Evolutionary conservation across 92 coral and sea anemone species (phyloP).

Genomic region (Palythoa grandiflora): DNA sequence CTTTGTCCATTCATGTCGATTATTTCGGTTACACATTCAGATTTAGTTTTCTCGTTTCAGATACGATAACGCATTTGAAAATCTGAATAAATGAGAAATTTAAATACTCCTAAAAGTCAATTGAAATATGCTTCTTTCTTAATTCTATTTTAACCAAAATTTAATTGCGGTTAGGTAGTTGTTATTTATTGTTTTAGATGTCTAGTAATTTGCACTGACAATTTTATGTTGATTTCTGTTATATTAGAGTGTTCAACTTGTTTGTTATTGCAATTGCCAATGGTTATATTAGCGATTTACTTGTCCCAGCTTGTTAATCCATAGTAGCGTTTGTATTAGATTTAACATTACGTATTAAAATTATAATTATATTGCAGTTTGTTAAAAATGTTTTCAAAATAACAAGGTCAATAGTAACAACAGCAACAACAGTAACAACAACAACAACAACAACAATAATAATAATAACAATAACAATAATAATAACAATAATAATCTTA

Average conservation of each 20-base stretch:
- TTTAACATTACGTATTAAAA: background rate
- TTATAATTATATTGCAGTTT: background rate
- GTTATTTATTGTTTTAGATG: background rate
- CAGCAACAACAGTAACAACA: too few relatives aligned
- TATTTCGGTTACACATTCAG: too few relatives aligned
- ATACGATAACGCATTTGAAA: background rate
- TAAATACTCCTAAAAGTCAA: background rate
- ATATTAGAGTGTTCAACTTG: background rate
- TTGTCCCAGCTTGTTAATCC: constrained; percentile 36
- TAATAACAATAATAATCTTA: too few relatives aligned
- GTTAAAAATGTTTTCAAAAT: background rate
- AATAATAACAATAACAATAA: too few relatives aligned
- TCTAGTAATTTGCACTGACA: background rate
- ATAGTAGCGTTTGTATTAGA: background rate
- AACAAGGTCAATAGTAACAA: too few relatives aligned
- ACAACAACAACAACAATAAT: too few relatives aligned
- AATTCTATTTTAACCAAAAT: background rate
- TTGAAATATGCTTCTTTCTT: constrained; percentile 17
- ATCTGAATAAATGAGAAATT: background rate
- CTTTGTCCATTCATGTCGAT: too few relatives aligned
- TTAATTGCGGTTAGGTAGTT: background rate
- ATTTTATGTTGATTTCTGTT: background rate
- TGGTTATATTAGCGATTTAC: background rate
- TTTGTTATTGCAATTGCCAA: background rate
- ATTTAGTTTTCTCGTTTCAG: background rate